These are phyloP conservation scores for Geothlypis trichas DNA, from an alignment of 2,113 vertebrate genomes.

Conservation along the genomic window DNA sequence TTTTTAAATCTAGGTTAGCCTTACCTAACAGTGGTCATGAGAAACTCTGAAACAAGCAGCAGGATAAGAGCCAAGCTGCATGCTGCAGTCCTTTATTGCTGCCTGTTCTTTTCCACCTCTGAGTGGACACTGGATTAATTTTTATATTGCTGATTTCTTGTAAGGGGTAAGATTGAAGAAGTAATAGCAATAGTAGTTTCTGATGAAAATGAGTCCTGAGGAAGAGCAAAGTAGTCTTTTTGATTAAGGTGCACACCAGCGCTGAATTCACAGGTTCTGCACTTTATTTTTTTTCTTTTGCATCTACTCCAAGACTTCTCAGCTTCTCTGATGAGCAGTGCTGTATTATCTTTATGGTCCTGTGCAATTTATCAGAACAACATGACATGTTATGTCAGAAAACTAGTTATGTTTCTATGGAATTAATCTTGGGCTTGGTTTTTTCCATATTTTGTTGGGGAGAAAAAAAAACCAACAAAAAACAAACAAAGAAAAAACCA, in stretches of 20 bases:
- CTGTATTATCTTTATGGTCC: background rate
- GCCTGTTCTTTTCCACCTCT: background rate
- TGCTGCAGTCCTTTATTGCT: background rate
- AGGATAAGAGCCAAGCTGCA: accelerated
- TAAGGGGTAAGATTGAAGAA: background rate
- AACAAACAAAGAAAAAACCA: background rate
- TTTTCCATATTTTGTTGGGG: background rate
- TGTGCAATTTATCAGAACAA: background rate
- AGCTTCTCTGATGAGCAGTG: background rate
- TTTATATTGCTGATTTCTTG: background rate
- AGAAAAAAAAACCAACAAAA: background rate
- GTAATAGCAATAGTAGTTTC: background rate
- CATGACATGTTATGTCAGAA: background rate
- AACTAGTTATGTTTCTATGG: background rate
- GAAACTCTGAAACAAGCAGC: background rate
- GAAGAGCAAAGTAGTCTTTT: background rate
- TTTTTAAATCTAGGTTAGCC: background rate
- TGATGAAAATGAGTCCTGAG: background rate
- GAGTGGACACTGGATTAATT: background rate
- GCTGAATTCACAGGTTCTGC: background rate
- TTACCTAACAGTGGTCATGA: background rate
- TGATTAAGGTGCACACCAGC: background rate
- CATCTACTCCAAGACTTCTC: background rate
- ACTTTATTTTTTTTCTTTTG: background rate
- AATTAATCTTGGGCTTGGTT: background rate